Percentiles rank a stretch among this genome's conserved stretches.
phyloP scores from a whole-genome alignment of 2,113 vertebrate genomes.

The Pyrgilauda ruficollis region DNA sequence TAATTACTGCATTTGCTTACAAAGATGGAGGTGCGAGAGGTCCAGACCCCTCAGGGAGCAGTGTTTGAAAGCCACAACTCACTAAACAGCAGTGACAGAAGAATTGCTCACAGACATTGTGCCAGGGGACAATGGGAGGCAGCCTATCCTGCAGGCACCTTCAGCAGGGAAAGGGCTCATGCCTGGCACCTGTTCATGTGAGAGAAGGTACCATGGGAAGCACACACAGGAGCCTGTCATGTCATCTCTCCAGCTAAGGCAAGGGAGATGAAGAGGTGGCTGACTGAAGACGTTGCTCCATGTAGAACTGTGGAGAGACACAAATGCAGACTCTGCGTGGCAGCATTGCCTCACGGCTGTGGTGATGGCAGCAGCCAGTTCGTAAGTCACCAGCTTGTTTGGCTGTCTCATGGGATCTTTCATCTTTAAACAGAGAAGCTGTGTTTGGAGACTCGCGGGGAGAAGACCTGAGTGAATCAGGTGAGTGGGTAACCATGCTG shows the following conservation, averaged over 20 bases:
- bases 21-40: neutral
- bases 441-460: neutral
- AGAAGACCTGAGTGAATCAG: neutral
- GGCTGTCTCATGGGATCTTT: neutral
- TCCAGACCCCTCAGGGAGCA: neutral
- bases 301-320: neutral
- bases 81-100: neutral
- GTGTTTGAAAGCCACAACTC: neutral
- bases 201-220: neutral
- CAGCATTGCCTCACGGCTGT: rapidly evolving
- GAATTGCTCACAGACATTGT: neutral
- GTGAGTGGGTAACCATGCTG: neutral
- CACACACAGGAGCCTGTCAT: neutral
- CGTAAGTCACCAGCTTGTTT: neutral
- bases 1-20: neutral
- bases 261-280: neutral
- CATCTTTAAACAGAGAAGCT: neutral
- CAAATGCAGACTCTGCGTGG: neutral
- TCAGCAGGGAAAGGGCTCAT: neutral
- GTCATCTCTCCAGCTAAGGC: neutral
- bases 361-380: neutral
- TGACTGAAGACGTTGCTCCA: neutral
- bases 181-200: rapidly evolving
- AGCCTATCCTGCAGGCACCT: neutral
- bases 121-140: neutral